Evolutionary conservation across 2,797 vertebrate genomes (phyloP).

Genomic region (Anabacerthia variegaticeps): DNA sequence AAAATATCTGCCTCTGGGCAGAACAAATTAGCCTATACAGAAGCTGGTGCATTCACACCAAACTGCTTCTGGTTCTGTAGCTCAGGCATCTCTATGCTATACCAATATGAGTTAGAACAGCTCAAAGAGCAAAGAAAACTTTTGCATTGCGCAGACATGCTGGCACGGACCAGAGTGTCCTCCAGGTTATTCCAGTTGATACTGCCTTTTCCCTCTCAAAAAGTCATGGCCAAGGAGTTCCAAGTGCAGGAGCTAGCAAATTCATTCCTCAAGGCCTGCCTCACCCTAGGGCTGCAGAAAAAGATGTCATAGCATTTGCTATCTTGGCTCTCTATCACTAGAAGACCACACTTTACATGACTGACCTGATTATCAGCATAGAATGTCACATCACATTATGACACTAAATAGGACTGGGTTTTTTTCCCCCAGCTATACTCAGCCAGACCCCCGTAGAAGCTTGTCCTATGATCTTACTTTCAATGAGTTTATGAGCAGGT

Average conservation of each 20-base stretch:
- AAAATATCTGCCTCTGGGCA: neutral
- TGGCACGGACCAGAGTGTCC: neutral
- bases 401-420: neutral
- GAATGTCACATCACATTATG: neutral
- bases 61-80: neutral
- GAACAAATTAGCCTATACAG: neutral
- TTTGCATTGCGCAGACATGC: neutral
- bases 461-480: neutral
- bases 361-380: neutral
- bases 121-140: neutral
- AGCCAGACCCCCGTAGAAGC: neutral
- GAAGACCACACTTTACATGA: neutral
- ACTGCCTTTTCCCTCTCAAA: neutral
- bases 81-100: neutral
- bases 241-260: neutral
- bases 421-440: neutral
- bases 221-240: neutral
- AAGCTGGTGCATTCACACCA: neutral
- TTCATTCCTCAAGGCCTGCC: neutral
- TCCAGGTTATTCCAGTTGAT: neutral
- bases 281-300: neutral
- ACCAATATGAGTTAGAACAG: neutral
- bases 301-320: accelerated
- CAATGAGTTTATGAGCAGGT: neutral
- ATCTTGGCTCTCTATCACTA: neutral